Percentiles rank a stretch among this genome's conserved stretches.
phyloP scores from a whole-genome alignment of 2,113 vertebrate species.

The Myocastor coypus region DNA sequence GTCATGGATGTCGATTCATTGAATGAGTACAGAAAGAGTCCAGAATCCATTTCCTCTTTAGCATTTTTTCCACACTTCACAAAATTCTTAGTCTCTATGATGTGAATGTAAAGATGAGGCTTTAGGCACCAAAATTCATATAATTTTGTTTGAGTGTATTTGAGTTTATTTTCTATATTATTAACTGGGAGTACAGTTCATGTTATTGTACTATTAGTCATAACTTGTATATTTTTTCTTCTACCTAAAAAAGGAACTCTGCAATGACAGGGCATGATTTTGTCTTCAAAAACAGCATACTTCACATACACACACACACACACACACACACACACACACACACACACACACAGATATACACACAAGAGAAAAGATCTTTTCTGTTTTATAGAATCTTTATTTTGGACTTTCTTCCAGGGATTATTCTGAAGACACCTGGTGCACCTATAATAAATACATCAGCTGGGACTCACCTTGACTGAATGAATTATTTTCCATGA shows the following conservation, averaged over 20 bases:
- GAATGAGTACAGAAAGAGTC: neutral
- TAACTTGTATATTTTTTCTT: neutral
- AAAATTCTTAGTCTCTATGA: neutral
- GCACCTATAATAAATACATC: neutral
- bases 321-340: too few relatives aligned
- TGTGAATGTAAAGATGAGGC: neutral
- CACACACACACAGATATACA: too few relatives aligned
- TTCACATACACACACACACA: neutral
- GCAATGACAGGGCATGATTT: neutral
- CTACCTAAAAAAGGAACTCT: neutral
- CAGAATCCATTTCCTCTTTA: neutral
- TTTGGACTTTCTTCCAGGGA: neutral
- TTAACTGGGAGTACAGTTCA: neutral
- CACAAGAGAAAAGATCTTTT: neutral
- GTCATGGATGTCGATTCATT: neutral
- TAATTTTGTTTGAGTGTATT: neutral
- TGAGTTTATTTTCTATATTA: neutral
- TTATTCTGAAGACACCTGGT: neutral
- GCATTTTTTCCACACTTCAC: neutral
- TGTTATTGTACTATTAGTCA: neutral
- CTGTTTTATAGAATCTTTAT: neutral
- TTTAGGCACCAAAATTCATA: neutral
- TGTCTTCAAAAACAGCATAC: neutral
- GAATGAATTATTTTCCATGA: conserved; percentile 11
- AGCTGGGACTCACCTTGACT: neutral